phyloP scores from a whole-genome alignment of 2,113 vertebrate genomes.

The Coregonus clupeaformis region DNA sequence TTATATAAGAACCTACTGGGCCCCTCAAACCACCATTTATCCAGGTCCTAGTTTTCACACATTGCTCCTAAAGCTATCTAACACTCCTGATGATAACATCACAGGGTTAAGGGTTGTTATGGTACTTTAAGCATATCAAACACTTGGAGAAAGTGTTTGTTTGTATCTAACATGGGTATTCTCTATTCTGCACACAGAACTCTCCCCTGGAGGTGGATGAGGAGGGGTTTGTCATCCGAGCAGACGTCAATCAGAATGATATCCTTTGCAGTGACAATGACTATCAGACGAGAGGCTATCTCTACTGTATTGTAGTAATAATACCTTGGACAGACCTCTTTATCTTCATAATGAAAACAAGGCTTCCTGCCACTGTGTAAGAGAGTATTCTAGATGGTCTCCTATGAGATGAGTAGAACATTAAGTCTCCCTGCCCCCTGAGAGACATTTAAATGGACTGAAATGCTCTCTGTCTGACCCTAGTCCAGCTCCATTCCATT shows the following conservation, averaged over 20 bases:
- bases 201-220: slow-evolving; percentile 89
- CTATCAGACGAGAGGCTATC: too few relatives aligned
- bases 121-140: background rate
- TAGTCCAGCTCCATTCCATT: background rate
- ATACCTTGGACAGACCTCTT: background rate
- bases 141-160: background rate
- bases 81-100: too few relatives aligned
- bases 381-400: background rate
- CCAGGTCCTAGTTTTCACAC: background rate
- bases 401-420: background rate
- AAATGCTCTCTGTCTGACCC: background rate
- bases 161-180: slow-evolving; percentile 10
- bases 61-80: background rate
- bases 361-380: background rate
- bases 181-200: slow-evolving; percentile 62
- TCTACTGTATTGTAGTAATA: too few relatives aligned
- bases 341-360: background rate
- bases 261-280: slow-evolving; percentile 75
- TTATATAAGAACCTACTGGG: background rate
- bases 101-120: background rate
- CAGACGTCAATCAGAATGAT: slow-evolving; percentile 79
- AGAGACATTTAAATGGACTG: too few relatives aligned
- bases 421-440: background rate
- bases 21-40: background rate
- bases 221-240: slow-evolving; percentile 90